Base-by-base conservation (phyloP, 2,113 vertebrate species). In the Mormoops blainvillei region DNA sequence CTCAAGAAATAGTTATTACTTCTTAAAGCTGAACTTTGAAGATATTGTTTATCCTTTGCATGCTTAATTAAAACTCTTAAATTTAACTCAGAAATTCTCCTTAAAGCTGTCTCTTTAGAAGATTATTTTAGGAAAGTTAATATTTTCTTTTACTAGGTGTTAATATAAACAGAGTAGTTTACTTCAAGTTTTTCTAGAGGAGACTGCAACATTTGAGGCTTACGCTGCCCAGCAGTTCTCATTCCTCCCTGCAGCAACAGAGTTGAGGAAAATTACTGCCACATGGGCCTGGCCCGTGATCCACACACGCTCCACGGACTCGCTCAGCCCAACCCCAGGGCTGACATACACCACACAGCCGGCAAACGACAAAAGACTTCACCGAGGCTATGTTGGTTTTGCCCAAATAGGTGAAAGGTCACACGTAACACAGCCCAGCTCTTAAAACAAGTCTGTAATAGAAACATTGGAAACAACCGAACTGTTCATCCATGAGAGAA, bases 221-320 rank as follows among this genome's bases (percentile, higher is more conserved):
- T 54, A 86, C 50, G 85, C 50, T 97, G 92, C 80, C 85, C 76
- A 76, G 58, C 82, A 95, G 90, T 83, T 96, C 93, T 93, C 97
- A 92, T 95, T 98, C 90, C 87, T 98, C 94, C 94, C 91, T 63
- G 81, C 86, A 97, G 96, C 94, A 97, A 95, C 41, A 78, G 45
- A 95, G 98, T 93, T 41, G 50, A 81, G 95, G 93, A 92, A 98
- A 98, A 98, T 98, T 98, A 96, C 65, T 98, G 95, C 97, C 98
- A 98, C 82, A 98, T 98, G 98, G 97, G 94, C 96, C 81, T 97
- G 97, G 97, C 94, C 98, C 90, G 84, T 82, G 36, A 83, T 89
- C 95, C 96, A 91, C 95, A 97, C 91, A 87, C 89, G 89, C 45
- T 97, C 92, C 68, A 94, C 86, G 92, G 84, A 94, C 71, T 87